Percentiles rank a stretch among this genome's conserved stretches.
Conservation (phyloP, 1,140 invertebrate genomes). For the Drosophila elegans region DNA sequence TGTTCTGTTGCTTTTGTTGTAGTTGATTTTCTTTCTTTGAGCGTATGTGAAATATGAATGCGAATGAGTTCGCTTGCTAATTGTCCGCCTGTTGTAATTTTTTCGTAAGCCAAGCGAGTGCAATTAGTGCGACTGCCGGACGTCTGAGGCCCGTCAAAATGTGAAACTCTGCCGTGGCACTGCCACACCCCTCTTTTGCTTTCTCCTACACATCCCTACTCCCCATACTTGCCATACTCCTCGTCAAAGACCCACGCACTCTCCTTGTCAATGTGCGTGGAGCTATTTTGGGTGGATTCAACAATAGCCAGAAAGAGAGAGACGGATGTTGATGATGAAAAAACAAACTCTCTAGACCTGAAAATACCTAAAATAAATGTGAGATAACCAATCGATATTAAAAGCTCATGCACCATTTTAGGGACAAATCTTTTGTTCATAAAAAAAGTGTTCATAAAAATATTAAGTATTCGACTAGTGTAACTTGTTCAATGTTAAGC, state of each 20-base stretch:
- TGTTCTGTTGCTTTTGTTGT: neutral
- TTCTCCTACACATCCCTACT: neutral
- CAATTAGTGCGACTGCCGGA: slow-evolving; percentile 65
- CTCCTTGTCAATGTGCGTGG: slow-evolving; percentile 28
- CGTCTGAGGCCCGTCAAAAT: slow-evolving; percentile 66
- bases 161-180: slow-evolving; percentile 42
- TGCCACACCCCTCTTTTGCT: slow-evolving; percentile 1
- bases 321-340: neutral
- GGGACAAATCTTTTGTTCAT: too few relatives aligned
- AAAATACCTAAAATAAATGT: neutral
- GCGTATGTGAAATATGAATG: slow-evolving; percentile 33
- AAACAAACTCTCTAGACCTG: too few relatives aligned
- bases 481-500: too few relatives aligned
- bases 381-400: too few relatives aligned
- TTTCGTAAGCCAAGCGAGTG: slow-evolving; percentile 41
- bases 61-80: slow-evolving; percentile 42
- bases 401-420: too few relatives aligned
- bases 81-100: slow-evolving; percentile 53
- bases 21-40: slow-evolving; percentile 6
- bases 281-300: slow-evolving; percentile 60
- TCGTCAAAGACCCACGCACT: slow-evolving; percentile 16
- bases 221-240: slow-evolving; percentile 1
- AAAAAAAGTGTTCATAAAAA: too few relatives aligned
- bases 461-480: slow-evolving; percentile 4
- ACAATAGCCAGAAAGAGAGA: slow-evolving; percentile 40